Base-by-base conservation (phyloP, 2,888 invertebrate genomes). In the Lasius fuliginosus region DNA sequence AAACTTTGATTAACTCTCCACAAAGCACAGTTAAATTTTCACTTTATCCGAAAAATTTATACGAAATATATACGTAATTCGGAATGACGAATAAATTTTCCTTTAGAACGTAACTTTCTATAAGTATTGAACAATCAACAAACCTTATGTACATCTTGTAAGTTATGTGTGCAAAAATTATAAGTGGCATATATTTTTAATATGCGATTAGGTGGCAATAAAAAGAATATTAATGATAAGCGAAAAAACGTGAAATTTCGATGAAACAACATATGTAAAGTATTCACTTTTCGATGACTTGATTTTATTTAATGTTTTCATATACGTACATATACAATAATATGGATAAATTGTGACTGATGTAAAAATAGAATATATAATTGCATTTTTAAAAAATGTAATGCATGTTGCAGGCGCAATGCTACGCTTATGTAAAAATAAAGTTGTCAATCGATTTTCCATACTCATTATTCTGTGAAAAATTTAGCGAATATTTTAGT, bases 1-100 rank as follows among this genome's bases (percentile, higher is more conserved):
- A 15, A 46, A 23, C 15, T n/a, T 71, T 36, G 58, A 79, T 79
- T 60, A 69, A 69, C 40, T 68, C 36, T 36, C n/a, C 15, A 4
- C 36, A 36, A 42, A 27, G 27, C 3, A 18, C 6, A 9, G 33
- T 49, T 46, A 56, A 18, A n/a, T 42, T 64, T 67, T 56, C 30
- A 12, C 30, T 11, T 30, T 42, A 42, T 68, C 12, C 15, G 23
- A 58, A 79, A 58, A 56, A 58, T 40, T 23, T 23, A 18, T 9
- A n/a, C n/a, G 23, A 33, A 65, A 56, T 53, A 56, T 71, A 18
- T 18, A 8, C 27, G 1, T 27, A 49, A 65, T n/a, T 53, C 23
- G 3, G 40, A 15, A 64, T 23, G 4, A 62, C n/a, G 1, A 30
- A 3, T 5, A n/a, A 65, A 60, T 30, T 40, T 74, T 30, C 27